Evolutionary conservation across 2,888 invertebrate genomes (phyloP), one percentile per base, ranked within the genome.

Genomic region (Microdon myrmicae): DNA sequence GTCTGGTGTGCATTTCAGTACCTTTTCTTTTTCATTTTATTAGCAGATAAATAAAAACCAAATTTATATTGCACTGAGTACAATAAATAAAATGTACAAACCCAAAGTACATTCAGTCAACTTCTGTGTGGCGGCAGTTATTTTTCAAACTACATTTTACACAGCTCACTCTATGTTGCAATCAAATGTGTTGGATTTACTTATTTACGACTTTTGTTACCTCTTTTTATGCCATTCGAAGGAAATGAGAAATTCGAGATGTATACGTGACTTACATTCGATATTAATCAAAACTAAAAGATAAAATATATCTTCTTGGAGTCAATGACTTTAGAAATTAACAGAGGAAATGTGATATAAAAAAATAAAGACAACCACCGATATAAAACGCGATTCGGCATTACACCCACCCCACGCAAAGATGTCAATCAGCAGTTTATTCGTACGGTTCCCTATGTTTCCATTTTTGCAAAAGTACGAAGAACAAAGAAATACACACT

Each of bases 391-490:
- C 35, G 43, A 43, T 41, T 41, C 31, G 31, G 41, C 43, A 56
- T 23, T 26, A 41, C 48, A 43, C 35, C 56, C 49, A 61, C 61
- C 61, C 61, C 56, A 61, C 56, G 61, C 61, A 61, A 28, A 61
- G 49, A 56, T 61, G 61, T 61, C 61, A 61, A 61, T 61, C 61
- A n/a, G n/a, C n/a, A 61, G 38, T 28, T 23, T 38, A 23, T 55
- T 32, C 47, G 53, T 59, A 45, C 48, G 31, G 20, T 60, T 38
- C 43, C 45, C 16, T 38, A 49, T 43, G 29, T 19, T 41, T 38
- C 34, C 32, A 20, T 39, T 41, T 59, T 38, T 35, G 44, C 44
- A n/a, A 6, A 38, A 10, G 29, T 20, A 34, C 28, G 20, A 13
- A 51, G 41, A 31, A 23, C 20, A 38, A 9, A 13, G 17, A 23